Evolutionary conservation across 2,797 vertebrate genomes (phyloP).

Genomic region (Sternotherus odoratus): DNA sequence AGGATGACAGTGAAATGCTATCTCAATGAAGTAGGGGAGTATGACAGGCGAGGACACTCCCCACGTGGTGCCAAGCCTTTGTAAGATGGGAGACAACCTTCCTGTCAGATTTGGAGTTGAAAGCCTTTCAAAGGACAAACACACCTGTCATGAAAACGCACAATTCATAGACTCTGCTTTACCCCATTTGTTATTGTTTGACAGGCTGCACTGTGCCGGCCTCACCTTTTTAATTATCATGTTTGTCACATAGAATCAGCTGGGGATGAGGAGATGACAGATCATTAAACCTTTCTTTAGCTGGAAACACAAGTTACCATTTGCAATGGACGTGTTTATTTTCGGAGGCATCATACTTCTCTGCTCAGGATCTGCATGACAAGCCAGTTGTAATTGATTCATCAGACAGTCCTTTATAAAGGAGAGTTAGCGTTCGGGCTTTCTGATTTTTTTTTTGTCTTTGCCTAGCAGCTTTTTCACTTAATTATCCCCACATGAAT

Average conservation of each 20-base stretch:
- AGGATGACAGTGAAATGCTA: neutral
- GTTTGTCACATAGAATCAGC: neutral
- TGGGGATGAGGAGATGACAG: neutral
- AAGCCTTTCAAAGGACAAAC: neutral
- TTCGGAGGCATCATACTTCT: neutral
- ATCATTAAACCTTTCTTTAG: neutral
- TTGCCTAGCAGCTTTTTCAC: neutral
- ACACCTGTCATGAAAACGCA: neutral
- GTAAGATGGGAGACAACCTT: neutral
- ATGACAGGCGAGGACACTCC: neutral
- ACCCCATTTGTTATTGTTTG: neutral
- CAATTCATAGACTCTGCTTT: neutral
- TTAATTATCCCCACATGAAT: neutral
- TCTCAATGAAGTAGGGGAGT: too few species aligned
- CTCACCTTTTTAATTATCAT: neutral
- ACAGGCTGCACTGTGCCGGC: neutral
- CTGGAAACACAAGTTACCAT: neutral
- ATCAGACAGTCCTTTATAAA: neutral
- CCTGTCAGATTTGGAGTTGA: neutral
- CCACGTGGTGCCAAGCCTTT: neutral
- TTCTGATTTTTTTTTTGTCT: neutral
- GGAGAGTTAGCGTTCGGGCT: neutral
- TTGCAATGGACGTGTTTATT: neutral
- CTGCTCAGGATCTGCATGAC: neutral
- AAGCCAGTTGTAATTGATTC: neutral